Conservation (phyloP, 2,888 invertebrate genomes). For the Epirrhoe tristata region DNA sequence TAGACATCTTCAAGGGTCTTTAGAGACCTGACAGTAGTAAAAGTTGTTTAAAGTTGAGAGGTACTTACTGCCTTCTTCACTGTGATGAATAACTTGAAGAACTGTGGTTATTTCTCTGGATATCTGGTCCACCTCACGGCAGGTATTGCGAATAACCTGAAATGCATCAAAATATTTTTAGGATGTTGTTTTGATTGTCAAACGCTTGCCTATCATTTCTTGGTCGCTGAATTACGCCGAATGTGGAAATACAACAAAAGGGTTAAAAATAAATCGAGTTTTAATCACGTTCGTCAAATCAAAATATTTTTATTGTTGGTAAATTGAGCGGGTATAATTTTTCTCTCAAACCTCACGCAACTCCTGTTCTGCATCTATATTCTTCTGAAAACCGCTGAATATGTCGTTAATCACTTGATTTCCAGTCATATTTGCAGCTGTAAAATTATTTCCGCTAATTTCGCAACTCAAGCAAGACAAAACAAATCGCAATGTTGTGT, state of each 20-base stretch:
- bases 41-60: not conserved
- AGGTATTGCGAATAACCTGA: conserved; percentile 88
- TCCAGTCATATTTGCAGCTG: conserved; percentile 32
- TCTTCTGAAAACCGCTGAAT: conserved; percentile 90
- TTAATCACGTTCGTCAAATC: not conserved
- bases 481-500: not conserved
- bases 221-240: not conserved
- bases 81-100: conserved; percentile 93
- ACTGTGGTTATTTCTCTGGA: conserved; percentile 92
- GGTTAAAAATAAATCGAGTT: not conserved
- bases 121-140: conserved; percentile 91
- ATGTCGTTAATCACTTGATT: conserved; percentile 32
- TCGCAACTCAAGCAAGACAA: not conserved
- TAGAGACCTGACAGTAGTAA: too few species aligned
- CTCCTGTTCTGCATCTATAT: conserved; percentile 92
- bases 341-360: conserved; percentile 88
- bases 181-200: too few species aligned
- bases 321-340: not conserved
- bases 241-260: not conserved
- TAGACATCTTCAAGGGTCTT: too few species aligned
- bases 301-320: not conserved
- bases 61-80: conserved; percentile 77
- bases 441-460: not conserved
- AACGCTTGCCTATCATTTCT: too few species aligned
- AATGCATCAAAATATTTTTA: conserved; percentile 34